Conservation (phyloP, 2,888 invertebrate genomes). For the Hermaeophaga mercurialis region DNA sequence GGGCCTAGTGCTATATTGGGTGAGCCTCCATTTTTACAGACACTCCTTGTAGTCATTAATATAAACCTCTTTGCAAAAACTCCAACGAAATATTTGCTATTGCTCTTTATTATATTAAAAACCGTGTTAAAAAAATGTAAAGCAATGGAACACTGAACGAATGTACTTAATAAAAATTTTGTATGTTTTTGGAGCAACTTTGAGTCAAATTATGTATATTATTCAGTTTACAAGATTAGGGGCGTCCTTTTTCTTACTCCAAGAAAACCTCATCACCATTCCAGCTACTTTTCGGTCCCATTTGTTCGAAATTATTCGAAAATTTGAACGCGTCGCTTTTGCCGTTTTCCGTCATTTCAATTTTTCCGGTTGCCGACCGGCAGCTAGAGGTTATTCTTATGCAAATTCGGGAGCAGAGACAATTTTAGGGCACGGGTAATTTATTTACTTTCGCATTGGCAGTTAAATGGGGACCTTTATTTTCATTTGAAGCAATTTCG, state of each 20-base stretch:
- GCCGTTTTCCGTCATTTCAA: conserved; percentile 33
- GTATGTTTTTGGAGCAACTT: too few species aligned
- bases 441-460: conserved; percentile 50
- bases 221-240: too few species aligned
- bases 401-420: conserved; percentile 52
- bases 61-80: too few species aligned
- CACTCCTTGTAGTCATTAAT: too few species aligned
- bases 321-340: conserved; percentile 35
- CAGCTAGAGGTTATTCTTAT: conserved; percentile 49
- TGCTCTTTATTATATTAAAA: too few species aligned
- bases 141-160: too few species aligned
- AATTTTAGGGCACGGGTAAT: conserved; percentile 54
- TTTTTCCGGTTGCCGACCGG: conserved; percentile 37
- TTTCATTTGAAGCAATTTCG: conserved; percentile 36
- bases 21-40: too few species aligned
- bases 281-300: conserved; percentile 24
- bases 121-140: too few species aligned
- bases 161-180: too few species aligned
- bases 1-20: too few species aligned
- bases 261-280: conserved; percentile 26
- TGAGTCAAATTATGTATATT: too few species aligned
- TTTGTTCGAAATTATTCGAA: conserved; percentile 37
- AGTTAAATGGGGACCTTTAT: conserved; percentile 44
- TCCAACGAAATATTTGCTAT: too few species aligned
- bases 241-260: background rate